Conservation (phyloP, 2,888 invertebrate species). For the Cephus sareptanus region DNA sequence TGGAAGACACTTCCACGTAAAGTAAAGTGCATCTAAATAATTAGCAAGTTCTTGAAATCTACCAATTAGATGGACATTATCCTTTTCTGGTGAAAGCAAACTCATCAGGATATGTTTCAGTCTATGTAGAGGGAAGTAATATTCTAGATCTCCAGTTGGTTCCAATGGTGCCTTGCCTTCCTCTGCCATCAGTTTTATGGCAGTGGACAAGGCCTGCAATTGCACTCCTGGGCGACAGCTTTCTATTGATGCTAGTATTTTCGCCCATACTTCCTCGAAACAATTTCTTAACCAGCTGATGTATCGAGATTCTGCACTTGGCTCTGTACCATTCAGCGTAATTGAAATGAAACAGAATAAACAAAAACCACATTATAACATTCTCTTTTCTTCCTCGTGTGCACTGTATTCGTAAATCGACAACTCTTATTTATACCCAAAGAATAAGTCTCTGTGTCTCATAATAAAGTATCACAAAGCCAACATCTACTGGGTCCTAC, state of each 20-base stretch:
- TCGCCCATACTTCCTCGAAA: slow-evolving; percentile 75
- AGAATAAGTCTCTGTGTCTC: not conserved
- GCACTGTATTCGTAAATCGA: not conserved
- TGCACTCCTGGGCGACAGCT: slow-evolving; percentile 68
- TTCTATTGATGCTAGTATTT: slow-evolving; percentile 71
- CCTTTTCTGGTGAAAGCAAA: slow-evolving; percentile 73
- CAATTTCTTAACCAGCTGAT: slow-evolving; percentile 77
- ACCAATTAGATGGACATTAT: slow-evolving; percentile 72
- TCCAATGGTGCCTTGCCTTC: slow-evolving; percentile 79
- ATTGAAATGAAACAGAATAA: not conserved
- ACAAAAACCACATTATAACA: not conserved
- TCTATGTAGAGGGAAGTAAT: slow-evolving; percentile 75
- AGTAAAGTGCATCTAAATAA: slow-evolving; percentile 81
- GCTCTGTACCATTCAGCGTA: slow-evolving; percentile 49
- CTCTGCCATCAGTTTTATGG: slow-evolving; percentile 78
- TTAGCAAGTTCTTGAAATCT: slow-evolving; percentile 81
- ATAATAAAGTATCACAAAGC: not conserved
- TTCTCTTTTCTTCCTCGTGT: not conserved
- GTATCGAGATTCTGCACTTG: slow-evolving; percentile 74
- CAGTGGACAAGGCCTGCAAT: slow-evolving; percentile 76
- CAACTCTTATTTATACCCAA: not conserved
- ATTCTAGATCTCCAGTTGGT: slow-evolving; percentile 63
- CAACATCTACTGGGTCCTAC: not conserved
- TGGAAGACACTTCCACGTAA: slow-evolving; percentile 75
- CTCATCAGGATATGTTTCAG: slow-evolving; percentile 76